Evolutionary conservation across 2,888 invertebrate species (phyloP), one percentile per base, ranked within the genome.

Genomic region (Lasioglossum morio): DNA sequence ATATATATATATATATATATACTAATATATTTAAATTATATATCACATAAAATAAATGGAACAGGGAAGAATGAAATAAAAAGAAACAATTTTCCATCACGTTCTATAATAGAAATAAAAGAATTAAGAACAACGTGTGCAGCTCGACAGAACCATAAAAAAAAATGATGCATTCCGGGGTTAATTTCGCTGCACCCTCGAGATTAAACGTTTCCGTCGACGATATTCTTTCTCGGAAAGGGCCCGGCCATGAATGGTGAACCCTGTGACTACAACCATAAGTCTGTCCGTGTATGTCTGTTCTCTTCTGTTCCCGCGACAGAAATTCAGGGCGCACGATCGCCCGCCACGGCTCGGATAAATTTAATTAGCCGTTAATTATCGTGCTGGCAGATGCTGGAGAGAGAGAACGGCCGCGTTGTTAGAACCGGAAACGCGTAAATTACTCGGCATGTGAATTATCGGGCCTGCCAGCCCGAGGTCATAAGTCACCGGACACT

Each of bases 161-260:
- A 60, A 14, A 60, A 60, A 60, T 60, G 12, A 27, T 27, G 27
- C 60, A 60, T 60, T 5, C 0, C 16, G 4, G 14, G 27, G 60
- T 60, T 60, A 27, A 60, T 60, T 60, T 60, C 60, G 60, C 60
- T 27, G 60, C 60, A 60, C 60, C 60, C 60, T 27, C 27, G 82
- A 83, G 91, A 91, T 92, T 89, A 85, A 82, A 80, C 72, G 72
- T 82, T 86, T 81, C 85, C 88, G 85, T 77, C 48, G 66, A 16
- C 34, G 66, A 66, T 34, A 53, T 57, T 57, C 30, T 23, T 84
- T 77, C 66, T 40, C 48, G 30, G 86, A 63, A 86, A 19, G 57
- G 57, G 40, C 40, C 5, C 23, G 19, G 7, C 4, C 2, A n/a
- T 16, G 23, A 27, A 72, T 60, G 14, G n/a, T 69, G 37, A 46